Evolutionary conservation across 2,113 vertebrate genomes (phyloP).

Genomic region (Uropsilus gracilis): DNA sequence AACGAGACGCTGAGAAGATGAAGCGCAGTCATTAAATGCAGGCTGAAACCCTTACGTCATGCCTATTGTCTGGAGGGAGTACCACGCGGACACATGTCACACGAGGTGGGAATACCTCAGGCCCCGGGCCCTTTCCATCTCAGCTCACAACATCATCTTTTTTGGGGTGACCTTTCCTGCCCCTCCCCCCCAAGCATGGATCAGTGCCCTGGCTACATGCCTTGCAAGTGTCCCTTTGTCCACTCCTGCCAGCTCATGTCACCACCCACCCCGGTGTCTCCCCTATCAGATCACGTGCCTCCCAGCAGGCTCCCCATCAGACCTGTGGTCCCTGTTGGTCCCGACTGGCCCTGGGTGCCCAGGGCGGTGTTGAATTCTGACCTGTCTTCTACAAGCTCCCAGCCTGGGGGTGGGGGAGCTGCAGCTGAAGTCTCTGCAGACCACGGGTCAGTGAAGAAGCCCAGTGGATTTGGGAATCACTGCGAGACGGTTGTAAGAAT

Average conservation of each 20-base stretch:
- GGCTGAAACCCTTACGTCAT: not conserved
- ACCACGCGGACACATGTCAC: not conserved
- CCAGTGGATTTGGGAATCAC: not conserved
- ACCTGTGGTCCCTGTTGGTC: not conserved
- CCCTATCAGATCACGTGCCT: not conserved
- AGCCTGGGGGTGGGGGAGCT: not conserved
- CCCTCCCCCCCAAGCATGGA: too few relatives aligned
- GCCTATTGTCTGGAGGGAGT: not conserved
- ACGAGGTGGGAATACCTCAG: not conserved
- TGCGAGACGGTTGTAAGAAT: not conserved
- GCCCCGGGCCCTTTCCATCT: not conserved
- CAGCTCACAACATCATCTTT: not conserved
- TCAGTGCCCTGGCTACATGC: not conserved
- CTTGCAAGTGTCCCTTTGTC: not conserved
- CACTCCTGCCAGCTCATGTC: not conserved
- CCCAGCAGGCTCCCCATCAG: not conserved
- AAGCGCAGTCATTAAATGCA: not conserved
- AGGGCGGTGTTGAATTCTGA: not conserved
- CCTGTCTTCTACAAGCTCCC: not conserved
- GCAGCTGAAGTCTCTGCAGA: not conserved
- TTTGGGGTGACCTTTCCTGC: not conserved
- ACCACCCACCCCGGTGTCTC: not conserved
- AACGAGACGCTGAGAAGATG: not conserved
- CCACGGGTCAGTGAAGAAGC: not conserved
- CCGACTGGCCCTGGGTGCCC: too few relatives aligned